Conservation (phyloP, 2,888 invertebrate genomes). For the Callyntrura sp. region DNA sequence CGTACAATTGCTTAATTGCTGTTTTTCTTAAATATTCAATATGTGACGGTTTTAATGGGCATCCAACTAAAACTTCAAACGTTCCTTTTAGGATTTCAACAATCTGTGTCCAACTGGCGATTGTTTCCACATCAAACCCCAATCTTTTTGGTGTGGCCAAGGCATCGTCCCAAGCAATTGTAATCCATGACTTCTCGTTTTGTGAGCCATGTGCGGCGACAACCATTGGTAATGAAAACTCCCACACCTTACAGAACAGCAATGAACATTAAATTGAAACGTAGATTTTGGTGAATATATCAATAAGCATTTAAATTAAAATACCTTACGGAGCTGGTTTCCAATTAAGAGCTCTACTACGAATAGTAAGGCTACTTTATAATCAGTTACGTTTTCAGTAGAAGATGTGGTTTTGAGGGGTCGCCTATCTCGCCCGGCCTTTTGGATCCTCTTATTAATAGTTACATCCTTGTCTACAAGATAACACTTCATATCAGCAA, state of each 20-base stretch:
- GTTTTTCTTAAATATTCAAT: constrained; percentile 48
- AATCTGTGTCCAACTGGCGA: constrained; percentile 32
- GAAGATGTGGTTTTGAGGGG: no score
- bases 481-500: no score
- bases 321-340: neutral
- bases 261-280: neutral
- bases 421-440: no score
- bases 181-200: constrained; percentile 61
- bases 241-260: constrained; percentile 25
- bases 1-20: neutral
- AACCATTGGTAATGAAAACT: constrained; percentile 63
- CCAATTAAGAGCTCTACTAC: neutral
- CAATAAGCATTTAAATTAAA: neutral
- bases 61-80: constrained; percentile 26
- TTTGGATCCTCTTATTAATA: no score
- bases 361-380: constrained; percentile 43
- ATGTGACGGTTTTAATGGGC: constrained; percentile 28
- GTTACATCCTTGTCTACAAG: no score
- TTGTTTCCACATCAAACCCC: constrained; percentile 44
- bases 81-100: constrained; percentile 39
- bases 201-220: constrained; percentile 62
- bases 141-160: constrained; percentile 5
- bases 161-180: constrained; percentile 65
- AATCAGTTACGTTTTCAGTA: constrained; percentile 16
- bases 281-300: neutral